A percentile compares a stretch with the other conserved stretches of the same genome.
These are phyloP conservation scores for Tetranychus cinnabarinus DNA, from an alignment of 1,140 invertebrate genomes.

Conservation along the genomic window DNA sequence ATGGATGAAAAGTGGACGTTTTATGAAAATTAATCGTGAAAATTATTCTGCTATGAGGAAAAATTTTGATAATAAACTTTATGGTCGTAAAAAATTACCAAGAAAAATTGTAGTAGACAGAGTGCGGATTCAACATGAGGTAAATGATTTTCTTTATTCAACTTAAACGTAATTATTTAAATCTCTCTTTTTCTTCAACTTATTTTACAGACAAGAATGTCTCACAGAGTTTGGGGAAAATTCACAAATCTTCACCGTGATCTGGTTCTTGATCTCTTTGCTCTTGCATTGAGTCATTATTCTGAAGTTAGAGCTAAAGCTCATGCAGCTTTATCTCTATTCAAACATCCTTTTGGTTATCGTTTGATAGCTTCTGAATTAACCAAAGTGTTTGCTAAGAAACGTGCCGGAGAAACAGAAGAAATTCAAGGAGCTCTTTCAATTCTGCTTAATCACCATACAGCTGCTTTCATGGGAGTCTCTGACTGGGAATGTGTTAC, in stretches of 20 bases:
- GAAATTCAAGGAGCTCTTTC: constrained; percentile 55
- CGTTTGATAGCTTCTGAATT: constrained; percentile 31
- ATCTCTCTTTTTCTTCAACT: not conserved
- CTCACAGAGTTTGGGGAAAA: constrained; percentile 2
- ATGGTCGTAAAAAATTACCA: constrained; percentile 32
- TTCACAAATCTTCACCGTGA: constrained; percentile 30
- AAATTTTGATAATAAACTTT: constrained; percentile 32
- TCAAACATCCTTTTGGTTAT: constrained; percentile 31
- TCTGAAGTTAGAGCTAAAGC: constrained; percentile 36
- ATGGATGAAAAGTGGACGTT: constrained; percentile 22
- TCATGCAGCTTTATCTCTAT: constrained; percentile 30
- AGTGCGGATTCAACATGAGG: constrained; percentile 38
- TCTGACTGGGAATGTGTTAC: constrained; percentile 47
- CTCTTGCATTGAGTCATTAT: constrained; percentile 38
- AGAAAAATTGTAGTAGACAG: constrained; percentile 36
- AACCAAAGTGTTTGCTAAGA: constrained; percentile 29
- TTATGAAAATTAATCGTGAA: constrained; percentile 30
- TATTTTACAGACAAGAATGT: not conserved
- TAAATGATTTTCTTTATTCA: constrained; percentile 11
- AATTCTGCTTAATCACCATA: constrained; percentile 40
- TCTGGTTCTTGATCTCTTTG: constrained; percentile 36
- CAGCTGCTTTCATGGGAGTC: constrained; percentile 32
- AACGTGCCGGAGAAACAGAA: constrained; percentile 36
- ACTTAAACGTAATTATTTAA: not conserved
- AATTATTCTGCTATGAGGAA: constrained; percentile 32